phyloP scores from a whole-genome alignment of 2,113 vertebrate species.

The Ptychochromis oligacanthus region DNA sequence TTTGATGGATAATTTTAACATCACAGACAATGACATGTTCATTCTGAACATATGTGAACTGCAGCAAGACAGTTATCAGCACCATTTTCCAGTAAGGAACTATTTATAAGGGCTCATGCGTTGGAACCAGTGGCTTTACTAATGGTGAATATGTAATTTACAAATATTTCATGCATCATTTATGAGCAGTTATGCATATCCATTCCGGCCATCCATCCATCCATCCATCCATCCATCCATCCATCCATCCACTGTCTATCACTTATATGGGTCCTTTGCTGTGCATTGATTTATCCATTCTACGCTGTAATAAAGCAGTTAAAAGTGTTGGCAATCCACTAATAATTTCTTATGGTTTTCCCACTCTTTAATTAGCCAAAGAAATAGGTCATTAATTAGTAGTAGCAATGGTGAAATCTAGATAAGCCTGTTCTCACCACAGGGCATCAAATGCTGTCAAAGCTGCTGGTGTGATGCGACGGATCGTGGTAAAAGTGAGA shows the following conservation, averaged over 20 bases:
- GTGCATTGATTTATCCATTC: not conserved
- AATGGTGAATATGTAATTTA: not conserved
- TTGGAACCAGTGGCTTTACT: not conserved
- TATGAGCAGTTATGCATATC: not conserved
- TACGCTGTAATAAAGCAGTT: not conserved
- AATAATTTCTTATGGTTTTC: not conserved
- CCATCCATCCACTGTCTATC: not conserved
- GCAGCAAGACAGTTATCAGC: not conserved
- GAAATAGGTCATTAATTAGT: not conserved
- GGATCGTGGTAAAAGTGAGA: too few relatives aligned
- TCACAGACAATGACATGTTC: not conserved
- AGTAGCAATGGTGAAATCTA: not conserved
- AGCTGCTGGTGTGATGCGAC: too few relatives aligned
- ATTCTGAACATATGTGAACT: slow-evolving; percentile 17
- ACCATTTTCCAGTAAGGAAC: slow-evolving; percentile 3
- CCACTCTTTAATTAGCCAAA: not conserved
- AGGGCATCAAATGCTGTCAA: not conserved
- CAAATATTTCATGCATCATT: not conserved
- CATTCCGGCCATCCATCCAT: not conserved
- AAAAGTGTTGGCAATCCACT: not conserved
- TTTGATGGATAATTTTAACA: not conserved
- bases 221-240: too few relatives aligned
- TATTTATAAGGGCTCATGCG: not conserved
- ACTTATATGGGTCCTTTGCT: not conserved
- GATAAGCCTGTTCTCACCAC: not conserved